Percentiles rank a stretch among this genome's conserved stretches.
Conservation (phyloP, 1,140 invertebrate genomes). For the Melipona quadrifasciata region DNA sequence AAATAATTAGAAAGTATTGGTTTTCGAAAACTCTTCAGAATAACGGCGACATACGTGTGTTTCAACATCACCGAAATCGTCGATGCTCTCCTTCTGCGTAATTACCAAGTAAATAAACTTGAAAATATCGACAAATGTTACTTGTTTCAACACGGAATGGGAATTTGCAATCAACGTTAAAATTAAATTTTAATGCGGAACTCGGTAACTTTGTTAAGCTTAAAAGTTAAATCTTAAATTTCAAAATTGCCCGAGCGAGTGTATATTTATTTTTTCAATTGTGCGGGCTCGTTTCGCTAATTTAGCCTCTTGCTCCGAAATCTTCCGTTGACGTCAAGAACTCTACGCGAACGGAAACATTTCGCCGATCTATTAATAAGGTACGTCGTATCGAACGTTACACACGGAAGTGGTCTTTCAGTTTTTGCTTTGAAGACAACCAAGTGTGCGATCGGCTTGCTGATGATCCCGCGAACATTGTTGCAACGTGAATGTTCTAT, state of each 20-base stretch:
- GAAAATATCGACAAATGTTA: not conserved
- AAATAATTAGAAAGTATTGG: no score
- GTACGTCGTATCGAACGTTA: not conserved
- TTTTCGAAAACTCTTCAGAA: no score
- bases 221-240: no score
- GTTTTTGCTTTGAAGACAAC: not conserved
- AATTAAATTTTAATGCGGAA: no score
- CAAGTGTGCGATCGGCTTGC: not conserved
- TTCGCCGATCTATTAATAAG: conserved; percentile 16
- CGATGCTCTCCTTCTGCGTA: no score
- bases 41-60: no score
- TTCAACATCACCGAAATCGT: no score
- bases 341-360: not conserved
- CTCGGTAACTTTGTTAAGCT: no score
- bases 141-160: not conserved
- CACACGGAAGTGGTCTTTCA: not conserved
- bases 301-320: not conserved
- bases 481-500: not conserved
- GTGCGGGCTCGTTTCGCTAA: not conserved
- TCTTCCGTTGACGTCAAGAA: not conserved
- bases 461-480: not conserved
- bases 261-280: not conserved
- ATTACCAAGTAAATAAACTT: no score
- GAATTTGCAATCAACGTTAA: not conserved
- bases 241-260: no score